Percentiles rank a stretch among this genome's conserved stretches.
phyloP scores from a whole-genome alignment of 2,888 invertebrate species.

The Callyntrura sp. region DNA sequence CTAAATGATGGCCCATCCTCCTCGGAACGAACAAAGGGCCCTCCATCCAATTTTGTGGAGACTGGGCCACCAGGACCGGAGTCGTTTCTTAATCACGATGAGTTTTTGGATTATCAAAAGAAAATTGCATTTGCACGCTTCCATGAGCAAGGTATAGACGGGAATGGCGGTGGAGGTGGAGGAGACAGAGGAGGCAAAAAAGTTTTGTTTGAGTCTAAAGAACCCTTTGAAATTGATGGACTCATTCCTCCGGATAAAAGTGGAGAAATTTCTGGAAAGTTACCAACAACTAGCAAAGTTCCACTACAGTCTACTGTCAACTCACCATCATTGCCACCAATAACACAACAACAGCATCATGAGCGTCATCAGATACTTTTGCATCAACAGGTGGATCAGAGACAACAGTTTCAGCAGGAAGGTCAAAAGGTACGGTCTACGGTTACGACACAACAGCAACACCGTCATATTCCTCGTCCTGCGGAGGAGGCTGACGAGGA shows the following conservation, averaged over 20 bases:
- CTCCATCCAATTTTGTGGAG: slow-evolving; percentile 75
- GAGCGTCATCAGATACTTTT: background rate
- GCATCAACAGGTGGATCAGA: slow-evolving; percentile 26
- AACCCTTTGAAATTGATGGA: slow-evolving; percentile 77
- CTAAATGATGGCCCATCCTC: slow-evolving; percentile 48
- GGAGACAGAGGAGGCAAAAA: slow-evolving; percentile 62
- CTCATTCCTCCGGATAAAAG: slow-evolving; percentile 70
- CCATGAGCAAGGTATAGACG: slow-evolving; percentile 58
- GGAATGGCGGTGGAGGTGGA: slow-evolving; percentile 27
- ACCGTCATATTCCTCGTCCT: slow-evolving; percentile 11
- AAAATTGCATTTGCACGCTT: slow-evolving; percentile 80
- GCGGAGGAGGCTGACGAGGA: slow-evolving; percentile 34
- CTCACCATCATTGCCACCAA: background rate
- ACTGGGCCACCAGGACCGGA: slow-evolving; percentile 79
- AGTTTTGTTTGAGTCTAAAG: slow-evolving; percentile 76
- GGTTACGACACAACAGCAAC: slow-evolving; percentile 33
- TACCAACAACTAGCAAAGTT: slow-evolving; percentile 48
- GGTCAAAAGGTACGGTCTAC: slow-evolving; percentile 43
- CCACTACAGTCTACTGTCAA: slow-evolving; percentile 1
- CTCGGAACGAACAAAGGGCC: slow-evolving; percentile 52
- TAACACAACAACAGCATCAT: slow-evolving; percentile 29
- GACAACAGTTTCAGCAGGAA: slow-evolving; percentile 33
- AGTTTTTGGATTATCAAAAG: slow-evolving; percentile 81
- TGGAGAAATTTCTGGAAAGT: slow-evolving; percentile 57
- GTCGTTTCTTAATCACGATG: slow-evolving; percentile 82